A percentile compares a stretch with the other conserved stretches of the same genome.
Evolutionary conservation across 1,140 invertebrate genomes (phyloP).

Genomic region (Drosophila bocqueti): DNA sequence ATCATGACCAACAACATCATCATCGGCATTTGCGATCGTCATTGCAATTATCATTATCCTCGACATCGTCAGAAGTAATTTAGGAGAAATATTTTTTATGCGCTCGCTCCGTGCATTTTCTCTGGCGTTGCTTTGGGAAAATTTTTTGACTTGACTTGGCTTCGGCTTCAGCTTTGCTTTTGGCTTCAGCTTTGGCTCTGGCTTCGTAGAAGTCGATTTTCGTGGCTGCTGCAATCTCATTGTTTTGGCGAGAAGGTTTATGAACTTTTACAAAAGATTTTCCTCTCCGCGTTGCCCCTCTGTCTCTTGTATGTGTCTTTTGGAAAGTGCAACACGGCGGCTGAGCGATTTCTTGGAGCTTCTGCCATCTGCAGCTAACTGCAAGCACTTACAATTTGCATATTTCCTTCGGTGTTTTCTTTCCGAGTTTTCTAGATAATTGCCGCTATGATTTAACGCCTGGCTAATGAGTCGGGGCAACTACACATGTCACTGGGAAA

Average conservation of each 20-base stretch:
- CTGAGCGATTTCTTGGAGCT: constrained; percentile 50
- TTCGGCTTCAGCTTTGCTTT: constrained; percentile 1
- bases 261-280: constrained; percentile 82
- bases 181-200: background rate
- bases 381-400: constrained; percentile 38
- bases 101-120: constrained; percentile 62
- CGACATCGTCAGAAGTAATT: constrained; percentile 80
- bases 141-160: constrained; percentile 28
- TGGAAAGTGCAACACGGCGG: constrained; percentile 74
- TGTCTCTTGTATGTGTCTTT: constrained; percentile 23
- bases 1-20: constrained; percentile 63
- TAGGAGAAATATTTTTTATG: constrained; percentile 65
- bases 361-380: constrained; percentile 12
- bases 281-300: constrained; percentile 14
- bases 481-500: constrained; percentile 35
- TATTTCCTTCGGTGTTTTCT: constrained; percentile 21
- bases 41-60: constrained; percentile 57
- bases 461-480: constrained; percentile 29
- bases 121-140: constrained; percentile 61
- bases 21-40: constrained; percentile 44
- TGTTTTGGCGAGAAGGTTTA: constrained; percentile 79
- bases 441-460: constrained; percentile 57
- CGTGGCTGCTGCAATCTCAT: constrained; percentile 48
- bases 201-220: constrained; percentile 40
- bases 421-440: constrained; percentile 60